Evolutionary conservation across 2,113 vertebrate genomes (phyloP), one percentile per base, ranked within the genome.

Genomic region (Hemiprocne comata): DNA sequence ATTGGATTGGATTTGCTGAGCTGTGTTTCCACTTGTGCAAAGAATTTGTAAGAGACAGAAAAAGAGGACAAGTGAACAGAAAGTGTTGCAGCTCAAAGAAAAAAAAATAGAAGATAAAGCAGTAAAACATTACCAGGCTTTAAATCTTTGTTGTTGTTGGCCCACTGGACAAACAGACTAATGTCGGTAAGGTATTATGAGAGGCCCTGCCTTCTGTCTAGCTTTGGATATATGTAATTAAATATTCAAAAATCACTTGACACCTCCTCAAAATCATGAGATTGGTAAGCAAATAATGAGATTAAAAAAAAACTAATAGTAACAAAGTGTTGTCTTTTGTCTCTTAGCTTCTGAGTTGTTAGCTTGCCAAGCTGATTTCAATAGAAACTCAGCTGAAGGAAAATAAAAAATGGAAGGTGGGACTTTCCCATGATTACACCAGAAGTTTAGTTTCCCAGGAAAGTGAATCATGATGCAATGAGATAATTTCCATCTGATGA

Each of bases 341-440:
- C 62, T 77, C 58, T 71, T 60, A 72, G 9, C 21, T 62, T 83
- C 76, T 48, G 64, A 64, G 78, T 23, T 78, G 61, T 33, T 89
- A 62, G 17, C 16, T 31, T 91, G 91, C 89, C 93, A 79, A 91
- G 75, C 24, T 70, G 6, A 87, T 85, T 94, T 91, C 67, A 95
- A 88, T 18, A 94, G 67, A 61, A 82, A 60, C 38, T 66, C 16
- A 4, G 69, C 40, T 85, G 77, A 85, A 93, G 51, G 58, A 87
- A 93, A 84, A 86, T 55, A 54, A 50, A 69, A 87, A 66, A 74
- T 74, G 48, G 77, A 93, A 97, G 93, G 94, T 95, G 89, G 94
- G 84, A 54, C 38, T 95, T 95, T 95, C 94, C 77, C 93, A 91
- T 82, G 93, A 79, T 61, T 82, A 13, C 42, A 72, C 58, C 55